These are phyloP conservation scores for Atrichornis clamosus DNA, from an alignment of 2,113 vertebrate genomes.

Conservation along the genomic window DNA sequence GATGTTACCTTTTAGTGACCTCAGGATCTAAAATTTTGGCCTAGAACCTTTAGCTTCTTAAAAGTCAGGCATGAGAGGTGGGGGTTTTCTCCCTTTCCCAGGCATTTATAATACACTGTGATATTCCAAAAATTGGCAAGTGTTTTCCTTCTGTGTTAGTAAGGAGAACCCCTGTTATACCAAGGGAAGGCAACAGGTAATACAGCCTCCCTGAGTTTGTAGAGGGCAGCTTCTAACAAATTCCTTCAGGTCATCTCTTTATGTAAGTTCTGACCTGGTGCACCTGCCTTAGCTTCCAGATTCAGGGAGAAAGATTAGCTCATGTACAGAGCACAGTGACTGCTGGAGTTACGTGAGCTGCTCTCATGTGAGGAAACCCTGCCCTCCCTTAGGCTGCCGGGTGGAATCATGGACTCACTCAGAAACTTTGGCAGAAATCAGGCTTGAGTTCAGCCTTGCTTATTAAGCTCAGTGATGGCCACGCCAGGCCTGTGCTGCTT, in stretches of 20 bases:
- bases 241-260: neutral
- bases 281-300: neutral
- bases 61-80: neutral
- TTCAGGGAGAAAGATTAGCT: neutral
- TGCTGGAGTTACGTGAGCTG: neutral
- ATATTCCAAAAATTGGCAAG: neutral
- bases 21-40: neutral
- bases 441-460: neutral
- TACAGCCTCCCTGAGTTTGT: neutral
- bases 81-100: neutral
- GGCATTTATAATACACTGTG: neutral
- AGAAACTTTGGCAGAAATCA: neutral
- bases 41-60: neutral
- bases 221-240: neutral
- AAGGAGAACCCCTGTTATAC: neutral
- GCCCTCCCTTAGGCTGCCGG: neutral
- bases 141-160: neutral
- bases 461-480: neutral
- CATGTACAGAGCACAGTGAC: neutral
- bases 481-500: neutral
- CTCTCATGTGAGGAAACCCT: neutral
- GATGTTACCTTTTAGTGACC: neutral
- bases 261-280: neutral
- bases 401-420: neutral
- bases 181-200: neutral